Evolutionary conservation across 2,797 vertebrate species (phyloP).

Genomic region (Chiloscyllium punctatum): DNA sequence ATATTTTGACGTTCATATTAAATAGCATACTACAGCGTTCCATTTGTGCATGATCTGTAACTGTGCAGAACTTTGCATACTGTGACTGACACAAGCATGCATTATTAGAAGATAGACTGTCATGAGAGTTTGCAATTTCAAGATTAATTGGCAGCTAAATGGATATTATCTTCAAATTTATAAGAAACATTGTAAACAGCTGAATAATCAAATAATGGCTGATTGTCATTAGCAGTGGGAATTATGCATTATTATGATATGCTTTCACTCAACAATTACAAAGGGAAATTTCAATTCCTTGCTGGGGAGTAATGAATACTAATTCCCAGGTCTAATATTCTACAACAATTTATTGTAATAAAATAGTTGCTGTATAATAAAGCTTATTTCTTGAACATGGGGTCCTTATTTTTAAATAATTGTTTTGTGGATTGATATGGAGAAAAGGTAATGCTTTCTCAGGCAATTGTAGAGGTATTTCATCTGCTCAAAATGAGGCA

Average conservation of each 20-base stretch:
- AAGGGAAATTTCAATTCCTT: constrained; percentile 35
- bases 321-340: constrained; percentile 23
- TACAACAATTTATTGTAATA: constrained; percentile 22
- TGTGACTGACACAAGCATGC: constrained; percentile 29
- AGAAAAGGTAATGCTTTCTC: neutral
- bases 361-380: neutral
- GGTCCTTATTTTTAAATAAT: constrained; percentile 2
- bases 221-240: constrained; percentile 35
- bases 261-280: constrained; percentile 36
- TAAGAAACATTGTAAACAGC: constrained; percentile 38
- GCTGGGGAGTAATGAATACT: constrained; percentile 20
- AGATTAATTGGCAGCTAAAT: constrained; percentile 38
- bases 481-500: neutral
- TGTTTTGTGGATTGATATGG: neutral
- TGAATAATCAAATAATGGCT: constrained; percentile 37
- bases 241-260: constrained; percentile 37
- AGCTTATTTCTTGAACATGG: neutral
- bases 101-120: constrained; percentile 26
- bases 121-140: constrained; percentile 32
- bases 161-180: constrained; percentile 39
- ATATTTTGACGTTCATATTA: neutral
- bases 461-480: neutral
- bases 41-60: constrained; percentile 23
- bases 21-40: neutral
- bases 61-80: constrained; percentile 4